Conservation (phyloP, 2,113 vertebrate genomes). For the Takifugu bimaculatus region DNA sequence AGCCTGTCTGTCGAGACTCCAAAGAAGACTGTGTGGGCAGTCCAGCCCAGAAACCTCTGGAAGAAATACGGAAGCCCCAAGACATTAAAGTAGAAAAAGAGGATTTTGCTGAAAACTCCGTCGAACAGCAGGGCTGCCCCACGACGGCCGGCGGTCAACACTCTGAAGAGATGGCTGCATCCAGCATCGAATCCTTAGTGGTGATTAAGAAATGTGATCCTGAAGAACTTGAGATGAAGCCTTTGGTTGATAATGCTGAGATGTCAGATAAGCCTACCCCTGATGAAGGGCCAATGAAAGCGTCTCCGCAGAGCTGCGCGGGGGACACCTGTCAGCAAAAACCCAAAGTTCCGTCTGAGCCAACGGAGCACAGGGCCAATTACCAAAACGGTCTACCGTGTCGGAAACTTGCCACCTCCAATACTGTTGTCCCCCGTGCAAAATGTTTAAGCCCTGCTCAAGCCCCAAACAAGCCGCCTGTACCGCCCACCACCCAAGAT, state of each 20-base stretch:
- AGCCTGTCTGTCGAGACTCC: slow-evolving; percentile 4
- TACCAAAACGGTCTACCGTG: slow-evolving; percentile 63
- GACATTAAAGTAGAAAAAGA: slow-evolving; percentile 63
- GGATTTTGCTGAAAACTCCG: neutral
- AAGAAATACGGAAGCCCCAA: slow-evolving; percentile 14
- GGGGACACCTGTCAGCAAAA: neutral
- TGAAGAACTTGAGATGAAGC: slow-evolving; percentile 35
- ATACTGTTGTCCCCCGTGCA: slow-evolving; percentile 39
- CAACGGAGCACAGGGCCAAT: slow-evolving; percentile 18
- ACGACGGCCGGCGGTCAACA: slow-evolving; percentile 41
- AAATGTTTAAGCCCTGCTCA: neutral
- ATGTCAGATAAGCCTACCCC: slow-evolving; percentile 13
- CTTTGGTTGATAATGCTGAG: slow-evolving; percentile 1
- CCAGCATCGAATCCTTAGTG: slow-evolving; percentile 9
- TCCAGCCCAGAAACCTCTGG: slow-evolving; percentile 1
- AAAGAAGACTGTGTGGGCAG: slow-evolving; percentile 6
- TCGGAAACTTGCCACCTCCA: slow-evolving; percentile 61
- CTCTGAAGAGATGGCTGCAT: slow-evolving; percentile 6
- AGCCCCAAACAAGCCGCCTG: slow-evolving; percentile 10
- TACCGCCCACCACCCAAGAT: slow-evolving; percentile 20
- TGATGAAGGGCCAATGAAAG: slow-evolving; percentile 1
- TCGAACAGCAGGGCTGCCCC: slow-evolving; percentile 6
- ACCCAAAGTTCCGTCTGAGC: slow-evolving; percentile 6
- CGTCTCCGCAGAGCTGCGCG: neutral
- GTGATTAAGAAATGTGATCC: slow-evolving; percentile 52